A percentile compares a stretch with the other conserved stretches of the same genome.
These are phyloP conservation scores for Tragelaphus imberbis DNA, from an alignment of 2,113 vertebrate genomes.

Conservation along the genomic window DNA sequence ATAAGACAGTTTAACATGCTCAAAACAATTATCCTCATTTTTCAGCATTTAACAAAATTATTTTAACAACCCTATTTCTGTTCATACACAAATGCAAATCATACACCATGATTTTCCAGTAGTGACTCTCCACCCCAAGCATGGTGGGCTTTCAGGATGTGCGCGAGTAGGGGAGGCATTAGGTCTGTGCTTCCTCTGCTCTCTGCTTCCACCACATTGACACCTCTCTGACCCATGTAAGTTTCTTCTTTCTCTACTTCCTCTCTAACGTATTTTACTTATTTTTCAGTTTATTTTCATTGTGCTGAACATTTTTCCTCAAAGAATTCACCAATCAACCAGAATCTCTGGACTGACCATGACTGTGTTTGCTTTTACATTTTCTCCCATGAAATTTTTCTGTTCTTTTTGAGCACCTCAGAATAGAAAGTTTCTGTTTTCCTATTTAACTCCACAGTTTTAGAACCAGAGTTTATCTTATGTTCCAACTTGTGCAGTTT, in stretches of 20 bases:
- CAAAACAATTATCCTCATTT: neutral
- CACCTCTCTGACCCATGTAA: no score
- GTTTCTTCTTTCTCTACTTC: neutral
- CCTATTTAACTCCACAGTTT: neutral
- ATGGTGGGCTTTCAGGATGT: no score
- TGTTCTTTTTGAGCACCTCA: neutral
- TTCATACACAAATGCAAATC: neutral
- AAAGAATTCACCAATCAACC: neutral
- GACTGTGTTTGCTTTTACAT: neutral
- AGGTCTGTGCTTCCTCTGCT: no score
- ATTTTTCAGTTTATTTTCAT: neutral
- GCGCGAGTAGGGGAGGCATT: fast-evolving
- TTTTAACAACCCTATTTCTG: neutral
- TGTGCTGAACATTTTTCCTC: neutral
- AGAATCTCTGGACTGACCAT: neutral
- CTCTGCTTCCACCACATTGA: neutral
- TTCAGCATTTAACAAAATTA: neutral
- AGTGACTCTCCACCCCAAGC: neutral
- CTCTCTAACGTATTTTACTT: neutral
- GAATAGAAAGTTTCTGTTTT: neutral
- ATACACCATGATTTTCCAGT: neutral
- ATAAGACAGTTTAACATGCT: neutral
- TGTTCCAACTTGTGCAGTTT: neutral
- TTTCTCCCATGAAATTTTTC: neutral
- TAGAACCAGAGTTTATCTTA: neutral